Evolutionary conservation across 37 sponge, comb jelly and placozoan species (phyloP), one percentile per base, ranked within the genome.

Genomic region (Ianthella basta): DNA sequence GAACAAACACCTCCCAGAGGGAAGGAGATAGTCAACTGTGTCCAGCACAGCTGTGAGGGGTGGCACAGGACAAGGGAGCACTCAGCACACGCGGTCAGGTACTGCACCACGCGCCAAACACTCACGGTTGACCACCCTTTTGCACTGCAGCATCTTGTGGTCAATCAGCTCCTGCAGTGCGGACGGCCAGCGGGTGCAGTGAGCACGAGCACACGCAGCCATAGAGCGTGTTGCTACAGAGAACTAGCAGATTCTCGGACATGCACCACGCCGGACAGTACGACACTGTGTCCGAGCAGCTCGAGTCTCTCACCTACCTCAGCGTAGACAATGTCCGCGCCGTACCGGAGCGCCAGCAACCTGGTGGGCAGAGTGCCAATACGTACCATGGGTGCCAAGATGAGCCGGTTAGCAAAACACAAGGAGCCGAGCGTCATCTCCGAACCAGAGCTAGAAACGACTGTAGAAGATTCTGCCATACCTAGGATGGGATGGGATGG

Each of bases 331-430:
- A 99, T 30, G 63, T 99, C 99, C 34, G 99, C 97, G 0, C 99
- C 99, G 60, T 96, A 96, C 29, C 70, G 54, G 10, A 96, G 91
- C 0, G 95, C 92, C 37, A 96, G 74, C 44, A 96, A 86, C n/a
- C 99, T 75, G 55, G 85, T 83, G 15, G 99, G 99, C 4, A 99
- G 89, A 0, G 92, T 93, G 4, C 99, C 99, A 29, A 96, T 91
- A 37, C 99, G 80, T 38, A 99, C 99, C 99, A 99, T 99, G 39
- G 99, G 99, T 16, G 99, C 97, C 27, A 99, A 79, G 20, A 99
- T 93, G 21, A 88, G 67, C 84, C 94, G 96, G 74, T 91, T 89
- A 50, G 41, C 38, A 89, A 90, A 97, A 19, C 25, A 18, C 37
- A 56, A 44, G 3, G 6, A 10, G 50, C 50, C 8, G 8, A 10